These are phyloP conservation scores for Halyomorpha halys DNA, from an alignment of 1,140 invertebrate species.

Conservation along the genomic window DNA sequence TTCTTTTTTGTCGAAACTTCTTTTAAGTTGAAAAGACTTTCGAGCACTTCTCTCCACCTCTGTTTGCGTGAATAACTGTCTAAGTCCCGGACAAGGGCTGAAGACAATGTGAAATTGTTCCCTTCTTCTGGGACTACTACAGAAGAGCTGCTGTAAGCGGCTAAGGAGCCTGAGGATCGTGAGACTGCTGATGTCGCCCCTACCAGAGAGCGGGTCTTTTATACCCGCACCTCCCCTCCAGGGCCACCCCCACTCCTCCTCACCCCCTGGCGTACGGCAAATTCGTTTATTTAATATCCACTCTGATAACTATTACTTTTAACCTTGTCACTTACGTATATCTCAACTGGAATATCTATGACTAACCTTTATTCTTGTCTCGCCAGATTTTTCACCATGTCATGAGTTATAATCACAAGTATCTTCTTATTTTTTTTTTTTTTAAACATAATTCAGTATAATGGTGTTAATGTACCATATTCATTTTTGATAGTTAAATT, in stretches of 20 bases:
- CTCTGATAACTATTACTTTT: conserved; percentile 5
- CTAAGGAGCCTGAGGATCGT: conserved; percentile 6
- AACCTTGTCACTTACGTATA: conserved; percentile 3
- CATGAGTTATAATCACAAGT: too few species aligned
- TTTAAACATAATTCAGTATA: too few species aligned
- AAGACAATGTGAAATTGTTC: not conserved
- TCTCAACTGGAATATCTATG: too few species aligned
- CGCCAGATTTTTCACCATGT: too few species aligned
- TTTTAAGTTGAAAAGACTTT: not conserved
- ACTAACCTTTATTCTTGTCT: too few species aligned
- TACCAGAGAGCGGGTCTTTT: not conserved
- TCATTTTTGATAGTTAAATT: too few species aligned
- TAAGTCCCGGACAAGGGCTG: not conserved
- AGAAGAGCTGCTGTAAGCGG: not conserved
- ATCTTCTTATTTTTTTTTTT: too few species aligned
- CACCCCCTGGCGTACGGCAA: not conserved
- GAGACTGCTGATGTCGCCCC: conserved; percentile 3
- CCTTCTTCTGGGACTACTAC: conserved; percentile 14
- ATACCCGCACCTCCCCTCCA: conserved; percentile 2
- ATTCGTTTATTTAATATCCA: conserved; percentile 12
- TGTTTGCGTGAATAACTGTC: not conserved
- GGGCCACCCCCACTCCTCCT: not conserved
- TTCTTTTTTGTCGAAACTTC: conserved; percentile 20
- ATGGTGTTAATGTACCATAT: too few species aligned
- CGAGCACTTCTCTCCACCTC: conserved; percentile 14